Conservation (phyloP, 2,888 invertebrate genomes). For the Laspeyria flexula region DNA sequence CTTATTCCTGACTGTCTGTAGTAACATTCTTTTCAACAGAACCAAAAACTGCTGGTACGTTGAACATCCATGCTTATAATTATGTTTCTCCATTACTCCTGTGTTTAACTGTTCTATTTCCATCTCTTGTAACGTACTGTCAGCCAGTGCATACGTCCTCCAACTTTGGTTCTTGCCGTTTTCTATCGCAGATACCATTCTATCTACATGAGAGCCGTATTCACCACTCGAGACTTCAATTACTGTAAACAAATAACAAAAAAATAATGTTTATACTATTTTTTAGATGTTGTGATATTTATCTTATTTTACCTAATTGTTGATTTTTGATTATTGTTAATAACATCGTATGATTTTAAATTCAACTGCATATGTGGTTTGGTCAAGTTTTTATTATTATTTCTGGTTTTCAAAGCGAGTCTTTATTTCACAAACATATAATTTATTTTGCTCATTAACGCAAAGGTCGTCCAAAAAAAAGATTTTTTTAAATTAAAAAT, state of each 20-base stretch:
- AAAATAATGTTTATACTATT: too few relatives aligned
- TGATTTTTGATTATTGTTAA: too few relatives aligned
- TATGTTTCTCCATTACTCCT: slow-evolving; percentile 76
- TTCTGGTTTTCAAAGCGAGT: too few relatives aligned
- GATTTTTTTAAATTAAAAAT: too few relatives aligned
- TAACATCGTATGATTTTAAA: too few relatives aligned
- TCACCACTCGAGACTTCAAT: slow-evolving; percentile 93
- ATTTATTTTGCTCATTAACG: too few relatives aligned
- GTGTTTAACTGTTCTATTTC: slow-evolving; percentile 77
- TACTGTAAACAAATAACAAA: too few relatives aligned
- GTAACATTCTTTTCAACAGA: slow-evolving; percentile 88
- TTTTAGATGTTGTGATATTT: neutral
- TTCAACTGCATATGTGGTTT: too few relatives aligned
- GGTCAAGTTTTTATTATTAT: too few relatives aligned
- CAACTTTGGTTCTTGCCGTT: slow-evolving; percentile 87
- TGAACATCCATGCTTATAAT: slow-evolving; percentile 84
- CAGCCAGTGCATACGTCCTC: slow-evolving; percentile 67
- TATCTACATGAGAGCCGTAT: slow-evolving; percentile 90
- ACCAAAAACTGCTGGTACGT: slow-evolving; percentile 89
- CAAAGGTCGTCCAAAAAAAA: too few relatives aligned
- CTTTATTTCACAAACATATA: too few relatives aligned
- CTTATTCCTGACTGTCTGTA: slow-evolving; percentile 91
- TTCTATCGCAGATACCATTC: slow-evolving; percentile 89
- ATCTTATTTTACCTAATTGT: too few relatives aligned
- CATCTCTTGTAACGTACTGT: slow-evolving; percentile 51